A percentile compares a stretch with the other conserved stretches of the same genome.
Conservation (phyloP, 1,140 invertebrate species). For the Conus betulinus region DNA sequence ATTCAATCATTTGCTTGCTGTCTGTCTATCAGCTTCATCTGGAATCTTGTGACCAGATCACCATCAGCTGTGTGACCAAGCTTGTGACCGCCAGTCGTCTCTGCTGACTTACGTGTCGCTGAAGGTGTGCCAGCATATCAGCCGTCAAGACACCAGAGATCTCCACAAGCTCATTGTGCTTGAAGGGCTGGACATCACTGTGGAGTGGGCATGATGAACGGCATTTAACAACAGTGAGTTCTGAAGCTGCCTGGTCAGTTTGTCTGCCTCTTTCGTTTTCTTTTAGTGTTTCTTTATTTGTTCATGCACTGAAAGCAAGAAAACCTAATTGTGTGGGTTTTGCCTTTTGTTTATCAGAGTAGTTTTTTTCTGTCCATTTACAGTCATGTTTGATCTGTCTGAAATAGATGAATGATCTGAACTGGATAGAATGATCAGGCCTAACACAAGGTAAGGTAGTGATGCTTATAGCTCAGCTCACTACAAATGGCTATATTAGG, state of each 20-base stretch:
- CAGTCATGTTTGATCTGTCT: too few relatives aligned
- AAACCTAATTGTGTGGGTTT: too few relatives aligned
- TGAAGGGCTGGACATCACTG: conserved; percentile 16
- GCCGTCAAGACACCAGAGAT: conserved; percentile 11
- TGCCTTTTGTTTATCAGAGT: too few relatives aligned
- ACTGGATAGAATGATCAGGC: too few relatives aligned
- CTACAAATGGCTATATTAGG: too few relatives aligned
- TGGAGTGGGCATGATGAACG: conserved; percentile 25
- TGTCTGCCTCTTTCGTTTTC: background rate
- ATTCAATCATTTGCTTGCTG: background rate
- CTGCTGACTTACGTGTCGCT: conserved; percentile 8
- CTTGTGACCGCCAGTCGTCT: conserved; percentile 1
- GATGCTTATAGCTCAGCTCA: too few relatives aligned
- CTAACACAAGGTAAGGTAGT: too few relatives aligned
- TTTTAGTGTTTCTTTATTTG: background rate
- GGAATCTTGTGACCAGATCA: conserved; percentile 36
- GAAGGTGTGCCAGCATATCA: conserved; percentile 17
- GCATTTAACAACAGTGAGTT: background rate
- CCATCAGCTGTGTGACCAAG: background rate
- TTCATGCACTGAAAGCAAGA: background rate
- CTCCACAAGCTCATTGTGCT: background rate
- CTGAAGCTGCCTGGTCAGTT: background rate
- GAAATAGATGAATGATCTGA: too few relatives aligned
- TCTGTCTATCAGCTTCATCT: background rate
- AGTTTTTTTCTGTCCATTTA: too few relatives aligned